Base-by-base conservation (phyloP, 2,797 vertebrate species). In the Thaleichthys pacificus region DNA sequence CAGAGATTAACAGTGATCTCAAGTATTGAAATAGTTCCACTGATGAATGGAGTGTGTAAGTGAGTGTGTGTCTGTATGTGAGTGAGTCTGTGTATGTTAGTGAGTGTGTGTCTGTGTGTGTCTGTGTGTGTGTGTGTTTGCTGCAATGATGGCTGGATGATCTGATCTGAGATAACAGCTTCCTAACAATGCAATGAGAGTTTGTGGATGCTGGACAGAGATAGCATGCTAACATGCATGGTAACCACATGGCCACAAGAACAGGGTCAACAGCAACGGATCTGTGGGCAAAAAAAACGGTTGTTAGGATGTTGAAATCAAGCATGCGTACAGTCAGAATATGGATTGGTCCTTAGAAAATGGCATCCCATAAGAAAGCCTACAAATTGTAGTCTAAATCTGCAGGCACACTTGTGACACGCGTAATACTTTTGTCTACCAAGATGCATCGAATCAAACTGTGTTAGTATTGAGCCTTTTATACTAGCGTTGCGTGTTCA, bases 131-230 rank as follows among this genome's bases (percentile, higher is more conserved):
- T 1, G 60, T 38, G 21, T 17, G 19, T n/a, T 76, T 66, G 66
- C 56, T 64, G 49, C 26, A 9, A 26, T 38, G 71, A 75, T 71
- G 22, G 58, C 61, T 19, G 19, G 71, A 28, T 74, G 73, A 78
- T 72, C 58, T 80, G 61, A 77, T 82, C 70, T 65, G 3, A 54
- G 66, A 70, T 68, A 57, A 80, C 72, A 54, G 49, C 71, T 77
- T 22, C 57, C 7, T 49, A 74, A 76, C 69, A 47, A 62, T 70
- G 54, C 47, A 61, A 9, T 21, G 58, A 62, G 32, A 21, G 26
- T 51, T 51, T 67, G 42, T 14, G 35, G n/a, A 42, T 65, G 63
- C 19, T 38, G 47, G 47, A 54, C 17, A 54, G 66, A 67, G 19
- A 67, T 11, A 21, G 19, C 57, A 24, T 21, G 5, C 4, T 21